A percentile compares a stretch with the other conserved stretches of the same genome.
Evolutionary conservation across 2,888 invertebrate species (phyloP).

Genomic region (Esperia sulphurella): DNA sequence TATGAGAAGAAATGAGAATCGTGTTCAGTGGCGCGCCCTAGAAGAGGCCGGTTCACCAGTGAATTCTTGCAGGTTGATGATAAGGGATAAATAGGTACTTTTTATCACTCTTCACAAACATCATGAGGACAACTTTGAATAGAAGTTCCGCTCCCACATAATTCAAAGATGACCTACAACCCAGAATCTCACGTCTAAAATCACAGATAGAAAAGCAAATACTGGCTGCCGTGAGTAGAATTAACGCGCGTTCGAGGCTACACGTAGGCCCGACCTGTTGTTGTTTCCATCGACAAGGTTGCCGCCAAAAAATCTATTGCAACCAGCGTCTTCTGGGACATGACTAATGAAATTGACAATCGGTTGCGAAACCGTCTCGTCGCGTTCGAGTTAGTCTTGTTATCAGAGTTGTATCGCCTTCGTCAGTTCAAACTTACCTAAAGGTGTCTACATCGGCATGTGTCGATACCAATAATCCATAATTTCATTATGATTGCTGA

Average conservation of each 20-base stretch:
- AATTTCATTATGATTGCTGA: too few relatives aligned
- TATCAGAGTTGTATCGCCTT: constrained; percentile 3
- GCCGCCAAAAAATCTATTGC: constrained; percentile 56
- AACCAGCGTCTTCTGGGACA: constrained; percentile 57
- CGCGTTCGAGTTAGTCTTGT: constrained; percentile 21
- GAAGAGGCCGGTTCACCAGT: too few relatives aligned
- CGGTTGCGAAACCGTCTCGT: constrained; percentile 47
- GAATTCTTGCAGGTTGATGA: too few relatives aligned
- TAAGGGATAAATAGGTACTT: too few relatives aligned
- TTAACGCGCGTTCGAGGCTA: constrained; percentile 62
- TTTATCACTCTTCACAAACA: too few relatives aligned
- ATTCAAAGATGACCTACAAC: background rate
- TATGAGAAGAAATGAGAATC: too few relatives aligned
- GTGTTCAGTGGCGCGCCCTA: too few relatives aligned
- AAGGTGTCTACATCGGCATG: too few relatives aligned
- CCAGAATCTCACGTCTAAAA: background rate
- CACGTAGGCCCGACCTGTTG: constrained; percentile 59
- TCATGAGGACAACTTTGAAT: too few relatives aligned
- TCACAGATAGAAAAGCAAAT: constrained; percentile 27
- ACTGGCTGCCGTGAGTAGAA: constrained; percentile 56
- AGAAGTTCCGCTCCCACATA: background rate
- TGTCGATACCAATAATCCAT: too few relatives aligned
- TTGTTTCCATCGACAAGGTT: constrained; percentile 19
- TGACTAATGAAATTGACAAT: constrained; percentile 61
- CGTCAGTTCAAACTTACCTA: background rate